These are phyloP conservation scores for Apogon hyalosoma DNA, from an alignment of 2,797 vertebrate genomes.

Conservation along the genomic window DNA sequence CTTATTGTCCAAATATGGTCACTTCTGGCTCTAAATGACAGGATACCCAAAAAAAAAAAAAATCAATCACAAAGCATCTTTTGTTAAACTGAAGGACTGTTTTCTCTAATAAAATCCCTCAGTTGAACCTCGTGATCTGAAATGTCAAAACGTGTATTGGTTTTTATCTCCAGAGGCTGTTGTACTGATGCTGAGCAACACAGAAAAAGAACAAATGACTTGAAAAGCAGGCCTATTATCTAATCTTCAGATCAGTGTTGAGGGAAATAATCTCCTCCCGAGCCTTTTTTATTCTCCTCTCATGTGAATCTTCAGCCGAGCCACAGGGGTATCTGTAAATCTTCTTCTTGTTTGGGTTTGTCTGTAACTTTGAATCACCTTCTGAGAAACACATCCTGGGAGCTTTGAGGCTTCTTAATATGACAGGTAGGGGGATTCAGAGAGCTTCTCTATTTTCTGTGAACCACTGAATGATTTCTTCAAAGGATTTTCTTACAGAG, in stretches of 20 bases:
- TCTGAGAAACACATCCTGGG: conserved; percentile 56
- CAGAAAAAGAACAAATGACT: conserved; percentile 25
- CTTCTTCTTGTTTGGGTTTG: conserved; percentile 76
- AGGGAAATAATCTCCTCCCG: conserved; percentile 63
- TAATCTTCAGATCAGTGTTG: conserved; percentile 65
- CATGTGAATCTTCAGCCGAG: conserved; percentile 53
- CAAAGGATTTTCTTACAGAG: conserved; percentile 39
- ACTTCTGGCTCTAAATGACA: too few species aligned
- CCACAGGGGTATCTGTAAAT: conserved; percentile 64
- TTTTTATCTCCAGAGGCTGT: conserved; percentile 22
- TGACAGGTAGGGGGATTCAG: conserved; percentile 50
- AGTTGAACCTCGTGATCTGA: conserved; percentile 31
- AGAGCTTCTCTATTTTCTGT: conserved; percentile 50
- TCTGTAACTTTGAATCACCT: conserved; percentile 57
- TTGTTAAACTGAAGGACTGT: neutral
- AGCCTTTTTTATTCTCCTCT: conserved; percentile 49
- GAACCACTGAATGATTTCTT: conserved; percentile 46
- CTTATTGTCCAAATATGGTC: too few species aligned
- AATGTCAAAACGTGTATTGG: conserved; percentile 16
- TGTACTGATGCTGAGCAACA: conserved; percentile 33
- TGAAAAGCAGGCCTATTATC: conserved; percentile 59
- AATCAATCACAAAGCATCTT: conserved; percentile 21
- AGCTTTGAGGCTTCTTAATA: conserved; percentile 45
- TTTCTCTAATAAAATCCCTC: conserved; percentile 23
- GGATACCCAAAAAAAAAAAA: neutral